Conservation (phyloP, 2,888 invertebrate species). For the Diadegma fenestrale region DNA sequence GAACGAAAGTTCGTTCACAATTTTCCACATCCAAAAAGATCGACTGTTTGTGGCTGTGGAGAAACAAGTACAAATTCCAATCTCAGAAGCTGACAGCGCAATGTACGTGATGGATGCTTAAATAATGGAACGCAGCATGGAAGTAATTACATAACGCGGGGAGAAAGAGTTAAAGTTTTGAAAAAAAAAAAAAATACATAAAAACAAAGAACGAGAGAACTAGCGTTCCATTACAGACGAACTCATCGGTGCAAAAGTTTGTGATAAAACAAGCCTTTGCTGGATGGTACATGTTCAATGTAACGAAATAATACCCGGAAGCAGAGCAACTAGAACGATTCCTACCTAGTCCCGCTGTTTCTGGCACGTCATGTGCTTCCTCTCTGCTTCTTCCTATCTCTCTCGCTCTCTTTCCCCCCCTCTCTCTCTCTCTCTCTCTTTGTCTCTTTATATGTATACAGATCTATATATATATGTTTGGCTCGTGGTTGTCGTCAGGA, state of each 20-base stretch:
- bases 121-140: conserved; percentile 44
- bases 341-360: conserved; percentile 54
- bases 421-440: conserved; percentile 12
- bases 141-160: conserved; percentile 28
- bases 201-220: conserved; percentile 14
- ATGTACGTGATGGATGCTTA: conserved; percentile 32
- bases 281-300: conserved; percentile 73
- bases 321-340: conserved; percentile 60
- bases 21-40: background rate
- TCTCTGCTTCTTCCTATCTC: conserved; percentile 30
- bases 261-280: conserved; percentile 80
- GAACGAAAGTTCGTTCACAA: background rate
- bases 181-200: conserved; percentile 4
- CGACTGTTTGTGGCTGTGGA: background rate
- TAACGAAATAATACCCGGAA: conserved; percentile 77
- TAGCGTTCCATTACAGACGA: conserved; percentile 73
- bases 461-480: too few relatives aligned
- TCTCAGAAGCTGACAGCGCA: conserved; percentile 28
- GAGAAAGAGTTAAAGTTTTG: background rate
- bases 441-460: background rate
- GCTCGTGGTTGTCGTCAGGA: too few relatives aligned
- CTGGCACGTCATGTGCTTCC: conserved; percentile 53
- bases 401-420: background rate
- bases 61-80: background rate
- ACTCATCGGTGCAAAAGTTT: conserved; percentile 76